Evolutionary conservation across 2,113 vertebrate genomes (phyloP), one percentile per base, ranked within the genome.

Genomic region (Sciurus niger): DNA sequence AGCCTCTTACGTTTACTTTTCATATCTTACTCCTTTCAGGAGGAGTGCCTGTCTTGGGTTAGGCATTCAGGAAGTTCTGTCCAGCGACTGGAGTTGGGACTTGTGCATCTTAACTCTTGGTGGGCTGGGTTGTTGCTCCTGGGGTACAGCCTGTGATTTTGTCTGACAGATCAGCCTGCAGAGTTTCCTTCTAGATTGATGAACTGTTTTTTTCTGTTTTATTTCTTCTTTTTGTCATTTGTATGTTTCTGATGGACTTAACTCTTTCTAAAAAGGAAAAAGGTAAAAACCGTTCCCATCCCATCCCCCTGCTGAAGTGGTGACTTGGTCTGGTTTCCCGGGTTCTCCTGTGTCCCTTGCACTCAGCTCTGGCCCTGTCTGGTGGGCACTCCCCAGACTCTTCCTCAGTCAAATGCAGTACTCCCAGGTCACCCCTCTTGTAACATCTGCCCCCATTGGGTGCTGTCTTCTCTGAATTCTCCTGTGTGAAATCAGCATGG

Each of bases 31-130:
- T 40, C 40, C 40, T 40, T 40, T 40, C 40, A 40, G 40, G 22
- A 48, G 2, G 9, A 32, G 60, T 73, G 20, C 43, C 22, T 67
- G 25, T 65, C 43, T 63, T 0, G 0, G 30, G 3, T 0, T 20
- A 53, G 40, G 13, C 32, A 34, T 60, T 32, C 68, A 30, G 16
- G 25, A 63, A 51, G 8, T n/a, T 30, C 34, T 12, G 8, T 8
- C 20, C 63, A 1, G 22, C 17, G 17, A 40, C 80, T 48, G 48
- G 65, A 12, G 34, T 46, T 67, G 12, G 51, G 58, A 30, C 10
- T 37, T 3, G 12, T 43, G 37, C 37, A 0, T 60, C 9, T 0
- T 13, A 34, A 16, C 12, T 46, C n/a, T 40, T 14, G 2, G 1
- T 6, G 58, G 68, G 18, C 46, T 14, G 0, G 28, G 8, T 4